A percentile compares a stretch with the other conserved stretches of the same genome.
Conservation (phyloP, 1,140 invertebrate species). For the Wiebesia pumilae region DNA sequence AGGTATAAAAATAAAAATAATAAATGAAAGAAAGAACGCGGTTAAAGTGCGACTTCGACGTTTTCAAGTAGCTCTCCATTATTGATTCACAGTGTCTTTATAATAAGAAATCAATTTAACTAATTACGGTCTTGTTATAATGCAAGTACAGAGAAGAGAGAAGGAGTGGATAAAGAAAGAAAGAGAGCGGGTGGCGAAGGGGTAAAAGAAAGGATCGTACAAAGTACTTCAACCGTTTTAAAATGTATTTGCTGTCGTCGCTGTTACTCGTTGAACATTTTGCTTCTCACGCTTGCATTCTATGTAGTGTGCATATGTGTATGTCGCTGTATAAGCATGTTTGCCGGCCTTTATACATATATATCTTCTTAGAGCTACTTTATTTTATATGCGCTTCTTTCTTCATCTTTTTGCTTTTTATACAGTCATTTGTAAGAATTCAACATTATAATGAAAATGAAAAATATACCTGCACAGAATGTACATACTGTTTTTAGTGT, state of each 20-base stretch:
- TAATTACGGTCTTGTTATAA: constrained; percentile 56
- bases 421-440: too few species aligned
- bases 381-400: not conserved
- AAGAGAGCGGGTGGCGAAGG: not conserved
- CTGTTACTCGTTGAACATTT: constrained; percentile 30
- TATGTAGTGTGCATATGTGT: constrained; percentile 13
- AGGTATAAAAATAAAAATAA: not conserved
- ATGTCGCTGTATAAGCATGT: not conserved
- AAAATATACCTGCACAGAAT: not conserved
- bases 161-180: not conserved
- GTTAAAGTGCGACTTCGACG: constrained; percentile 22
- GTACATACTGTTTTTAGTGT: too few species aligned
- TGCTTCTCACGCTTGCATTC: not conserved
- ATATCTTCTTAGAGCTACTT: not conserved
- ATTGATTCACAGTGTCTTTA: constrained; percentile 39
- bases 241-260: constrained; percentile 16
- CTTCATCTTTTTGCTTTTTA: too few species aligned
- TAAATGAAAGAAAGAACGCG: not conserved
- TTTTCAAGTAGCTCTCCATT: constrained; percentile 32
- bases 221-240: constrained; percentile 30
- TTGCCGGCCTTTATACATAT: not conserved
- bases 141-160: not conserved
- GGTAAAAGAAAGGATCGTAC: constrained; percentile 6
- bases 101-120: constrained; percentile 49
- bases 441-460: constrained; percentile 10